phyloP scores from a whole-genome alignment of 1,140 invertebrate genomes.

The Arion vulgaris region DNA sequence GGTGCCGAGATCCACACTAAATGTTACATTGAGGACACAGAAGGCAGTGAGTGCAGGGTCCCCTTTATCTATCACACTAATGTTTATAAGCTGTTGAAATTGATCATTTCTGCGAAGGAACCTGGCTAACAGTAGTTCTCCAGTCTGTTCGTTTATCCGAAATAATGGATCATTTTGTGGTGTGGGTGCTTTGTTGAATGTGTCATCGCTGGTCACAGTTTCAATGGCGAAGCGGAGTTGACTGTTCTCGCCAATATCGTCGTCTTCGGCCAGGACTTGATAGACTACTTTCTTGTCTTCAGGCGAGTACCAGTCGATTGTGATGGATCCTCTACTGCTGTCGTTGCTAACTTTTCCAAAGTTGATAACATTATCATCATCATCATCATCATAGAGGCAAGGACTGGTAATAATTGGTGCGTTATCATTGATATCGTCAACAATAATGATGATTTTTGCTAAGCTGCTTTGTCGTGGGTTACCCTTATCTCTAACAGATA shows the following conservation, averaged over 20 bases:
- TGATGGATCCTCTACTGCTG: neutral
- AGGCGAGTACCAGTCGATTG: conserved; percentile 11
- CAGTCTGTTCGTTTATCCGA: neutral
- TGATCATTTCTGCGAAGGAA: neutral
- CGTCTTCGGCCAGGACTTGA: neutral
- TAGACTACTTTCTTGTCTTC: neutral
- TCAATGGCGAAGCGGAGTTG: neutral
- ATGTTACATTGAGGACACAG: neutral
- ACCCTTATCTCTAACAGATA: conserved; percentile 1
- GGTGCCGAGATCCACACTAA: neutral
- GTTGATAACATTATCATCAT: neutral
- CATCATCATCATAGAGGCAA: neutral
- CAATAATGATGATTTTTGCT: neutral
- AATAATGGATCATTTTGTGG: neutral
- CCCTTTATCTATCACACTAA: neutral
- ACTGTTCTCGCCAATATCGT: neutral
- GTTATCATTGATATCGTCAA: conserved; percentile 16
- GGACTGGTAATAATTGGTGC: neutral
- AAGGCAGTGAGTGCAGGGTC: neutral
- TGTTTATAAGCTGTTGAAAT: neutral
- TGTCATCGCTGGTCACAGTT: neutral
- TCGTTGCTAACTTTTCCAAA: neutral
- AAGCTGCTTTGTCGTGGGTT: neutral
- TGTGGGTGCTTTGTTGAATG: neutral
- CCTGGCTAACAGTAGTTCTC: neutral